Evolutionary conservation across 2,113 vertebrate species (phyloP), one percentile per base, ranked within the genome.

Genomic region (Machaerirhynchus nigripectus): DNA sequence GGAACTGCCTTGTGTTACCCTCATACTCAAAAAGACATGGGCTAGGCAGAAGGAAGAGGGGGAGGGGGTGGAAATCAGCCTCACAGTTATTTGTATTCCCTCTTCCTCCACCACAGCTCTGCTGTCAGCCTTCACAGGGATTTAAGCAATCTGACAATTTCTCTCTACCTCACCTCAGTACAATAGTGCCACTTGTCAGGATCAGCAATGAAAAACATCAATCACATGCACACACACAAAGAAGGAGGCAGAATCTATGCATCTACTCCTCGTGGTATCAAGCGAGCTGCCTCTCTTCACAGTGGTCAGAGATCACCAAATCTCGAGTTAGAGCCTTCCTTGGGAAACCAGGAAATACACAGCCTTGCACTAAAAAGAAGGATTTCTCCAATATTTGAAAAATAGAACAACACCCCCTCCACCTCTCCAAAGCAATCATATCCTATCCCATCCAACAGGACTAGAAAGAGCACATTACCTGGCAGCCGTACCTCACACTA

Each of bases 151-250:
- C 95, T 96, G 96, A 94, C 94, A 95, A 93, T 93, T 97, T 97
- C 69, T 94, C 83, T 91, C 73, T 90, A 93, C 78, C 81, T 96
- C 95, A 95, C 91, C 93, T 95, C 89, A 64, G 42, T 78, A 82
- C 91, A 92, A 84, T n/a, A 83, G 78, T 93, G 82, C 69, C 84
- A 95, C 84, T 55, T 96, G 90, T 97, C 97, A 97, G 88, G 76
- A 96, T 87, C 42, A 75, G 96, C 93, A 96, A 95, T 49, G 83
- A 94, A 97, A 97, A 89, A 84, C 74, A 97, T 97, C 97, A 97
- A 93, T 95, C 91, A 96, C 18, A 9, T 44, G 33, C 6, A 0
- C 6, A 12, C 75, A 88, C 71, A 91, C 59, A 96, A 77, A 94
- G 69, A 22, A 63, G 77, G 44, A 84, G 70, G 63, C 53, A 84